Evolutionary conservation across 2,113 vertebrate species (phyloP), one percentile per base, ranked within the genome.

Genomic region (Tympanuchus pallidicinctus): DNA sequence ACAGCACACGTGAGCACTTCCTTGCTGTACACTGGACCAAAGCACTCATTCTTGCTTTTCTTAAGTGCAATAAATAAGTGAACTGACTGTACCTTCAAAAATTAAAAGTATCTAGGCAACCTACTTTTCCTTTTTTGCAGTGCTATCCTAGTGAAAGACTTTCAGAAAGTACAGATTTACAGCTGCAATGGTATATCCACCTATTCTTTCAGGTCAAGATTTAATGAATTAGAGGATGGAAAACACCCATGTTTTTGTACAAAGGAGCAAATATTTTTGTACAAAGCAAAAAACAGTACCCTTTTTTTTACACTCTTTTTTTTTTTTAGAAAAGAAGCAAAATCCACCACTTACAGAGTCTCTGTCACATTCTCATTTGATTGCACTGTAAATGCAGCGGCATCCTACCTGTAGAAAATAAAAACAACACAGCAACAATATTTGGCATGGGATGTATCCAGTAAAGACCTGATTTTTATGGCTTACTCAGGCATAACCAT

Each of bases 281-380:
- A 67, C 20, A 78, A 91, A 57, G 12, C 19, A 43, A 32, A 42
- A 69, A 92, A 56, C 1, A 1, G 4, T 60, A 64, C 27, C 7
- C 10, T 75, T 61, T 77, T 61, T 61, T 69, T 67, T 32, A 43
- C 2, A 64, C 7, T 36, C 36, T 36, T 36, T 36, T 36, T 36
- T 36, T 36, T 36, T 36, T 36, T 34, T 57, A 76, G 81, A 90
- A 84, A 92, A 24, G 45, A 93, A 83, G 34, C 45, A 81, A 95
- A 93, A 84, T 4, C 21, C 66, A 61, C n/a, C 86, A 98, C 98
- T 99, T 96, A 99, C 99, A 98, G 96, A 61, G 96, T 93, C 89
- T 98, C 97, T 86, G 98, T 82, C 82, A 97, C 86, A 85, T 95
- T 97, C 86, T 98, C 97, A 61, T 96, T 95, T 74, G 97, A 93